Conservation (phyloP, 2,113 vertebrate species). For the Corvus moneduloides region DNA sequence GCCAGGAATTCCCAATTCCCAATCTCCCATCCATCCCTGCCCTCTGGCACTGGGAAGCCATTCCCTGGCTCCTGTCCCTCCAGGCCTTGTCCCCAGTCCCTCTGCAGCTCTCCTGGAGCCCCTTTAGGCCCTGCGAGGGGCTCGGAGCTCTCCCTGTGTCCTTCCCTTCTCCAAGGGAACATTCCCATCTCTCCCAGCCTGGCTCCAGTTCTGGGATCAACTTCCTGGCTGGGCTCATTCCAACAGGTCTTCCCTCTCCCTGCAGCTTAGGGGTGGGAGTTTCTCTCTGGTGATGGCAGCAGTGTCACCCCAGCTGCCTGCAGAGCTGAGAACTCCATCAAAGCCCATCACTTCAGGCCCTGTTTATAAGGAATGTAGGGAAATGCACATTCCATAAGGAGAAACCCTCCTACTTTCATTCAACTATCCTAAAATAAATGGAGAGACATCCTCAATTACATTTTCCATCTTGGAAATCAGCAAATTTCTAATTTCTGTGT, state of each 20-base stretch:
- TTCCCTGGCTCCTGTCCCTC: background rate
- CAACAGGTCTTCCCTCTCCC: background rate
- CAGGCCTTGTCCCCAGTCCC: background rate
- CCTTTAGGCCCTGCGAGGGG: background rate
- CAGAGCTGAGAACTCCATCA: no score
- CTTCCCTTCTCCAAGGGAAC: background rate
- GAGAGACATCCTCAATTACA: background rate
- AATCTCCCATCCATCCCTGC: rapidly evolving
- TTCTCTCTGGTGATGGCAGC: background rate
- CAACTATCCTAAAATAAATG: background rate
- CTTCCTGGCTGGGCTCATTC: no score
- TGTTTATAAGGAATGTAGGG: rapidly evolving
- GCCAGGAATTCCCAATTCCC: background rate
- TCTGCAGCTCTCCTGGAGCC: background rate
- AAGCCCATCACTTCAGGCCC: background rate
- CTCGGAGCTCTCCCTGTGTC: background rate
- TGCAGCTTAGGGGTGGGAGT: background rate
- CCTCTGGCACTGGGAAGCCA: background rate
- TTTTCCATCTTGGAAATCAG: background rate
- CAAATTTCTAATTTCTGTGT: background rate
- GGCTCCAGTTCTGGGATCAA: no score
- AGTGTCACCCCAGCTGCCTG: background rate
- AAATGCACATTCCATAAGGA: background rate
- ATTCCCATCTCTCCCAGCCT: background rate
- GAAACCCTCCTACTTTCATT: background rate